phyloP scores from a whole-genome alignment of 2,888 invertebrate species.

The Sarcophaga rosellei region DNA sequence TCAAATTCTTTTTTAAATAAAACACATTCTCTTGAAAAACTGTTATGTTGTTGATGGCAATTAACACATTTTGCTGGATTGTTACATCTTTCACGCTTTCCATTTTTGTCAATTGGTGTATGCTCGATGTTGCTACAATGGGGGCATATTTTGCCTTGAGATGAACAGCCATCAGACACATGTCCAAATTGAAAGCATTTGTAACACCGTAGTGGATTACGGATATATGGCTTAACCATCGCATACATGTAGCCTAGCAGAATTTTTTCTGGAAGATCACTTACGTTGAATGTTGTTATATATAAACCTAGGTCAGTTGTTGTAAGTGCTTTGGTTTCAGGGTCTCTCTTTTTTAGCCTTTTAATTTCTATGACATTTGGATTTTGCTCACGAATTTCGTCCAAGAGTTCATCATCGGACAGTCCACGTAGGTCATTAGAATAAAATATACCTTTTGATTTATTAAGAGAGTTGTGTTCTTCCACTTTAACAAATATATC shows the following conservation, averaged over 20 bases:
- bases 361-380: no score
- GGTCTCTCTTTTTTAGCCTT: conserved; percentile 24
- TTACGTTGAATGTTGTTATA: conserved; percentile 30
- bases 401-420: no score
- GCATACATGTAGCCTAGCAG: not conserved
- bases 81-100: conserved; percentile 29
- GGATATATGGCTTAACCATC: conserved; percentile 13
- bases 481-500: no score
- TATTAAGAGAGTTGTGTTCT: no score
- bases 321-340: conserved; percentile 18
- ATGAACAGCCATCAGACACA: conserved; percentile 19
- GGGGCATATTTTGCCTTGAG: conserved; percentile 31
- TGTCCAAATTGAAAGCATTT: conserved; percentile 46
- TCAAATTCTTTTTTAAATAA: conserved; percentile 29
- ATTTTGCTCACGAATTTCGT: no score
- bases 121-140: conserved; percentile 47
- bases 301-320: conserved; percentile 29
- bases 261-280: conserved; percentile 3
- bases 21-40: conserved; percentile 16
- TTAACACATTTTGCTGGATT: conserved; percentile 31
- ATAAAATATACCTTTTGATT: no score
- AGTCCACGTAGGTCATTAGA: no score
- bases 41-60: conserved; percentile 43
- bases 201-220: conserved; percentile 39
- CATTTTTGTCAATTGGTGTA: conserved; percentile 18